A percentile compares a stretch with the other conserved stretches of the same genome.
Conservation (phyloP, 2,888 invertebrate species). For the Arctia plantaginis region DNA sequence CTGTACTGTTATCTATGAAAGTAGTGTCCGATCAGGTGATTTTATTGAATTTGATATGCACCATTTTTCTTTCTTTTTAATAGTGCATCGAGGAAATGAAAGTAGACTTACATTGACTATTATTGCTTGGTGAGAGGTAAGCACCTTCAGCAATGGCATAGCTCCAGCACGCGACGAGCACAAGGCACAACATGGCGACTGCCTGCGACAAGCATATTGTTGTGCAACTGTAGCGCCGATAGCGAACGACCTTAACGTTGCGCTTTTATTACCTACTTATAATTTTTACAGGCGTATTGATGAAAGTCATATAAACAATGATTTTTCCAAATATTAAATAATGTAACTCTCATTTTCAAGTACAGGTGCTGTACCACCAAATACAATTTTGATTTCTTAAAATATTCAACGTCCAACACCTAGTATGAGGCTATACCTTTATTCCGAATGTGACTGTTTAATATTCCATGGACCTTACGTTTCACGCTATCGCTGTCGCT, state of each 20-base stretch:
- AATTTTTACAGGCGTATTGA: neutral
- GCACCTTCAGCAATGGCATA: neutral
- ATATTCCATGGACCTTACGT: neutral
- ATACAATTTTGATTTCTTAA: too few relatives aligned
- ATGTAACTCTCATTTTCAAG: neutral
- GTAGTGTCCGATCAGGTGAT: neutral
- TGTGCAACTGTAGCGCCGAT: constrained; percentile 5
- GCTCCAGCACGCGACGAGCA: neutral
- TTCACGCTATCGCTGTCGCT: neutral
- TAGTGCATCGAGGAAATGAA: neutral
- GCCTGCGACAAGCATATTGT: neutral
- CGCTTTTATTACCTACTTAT: neutral
- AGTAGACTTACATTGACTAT: constrained; percentile 1
- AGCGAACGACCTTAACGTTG: neutral
- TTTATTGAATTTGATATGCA: too few relatives aligned
- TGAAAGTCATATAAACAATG: neutral
- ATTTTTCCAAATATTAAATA: neutral
- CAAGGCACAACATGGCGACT: constrained; percentile 9
- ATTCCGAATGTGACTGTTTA: neutral
- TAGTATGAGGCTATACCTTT: too few relatives aligned
- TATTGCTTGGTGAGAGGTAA: neutral
- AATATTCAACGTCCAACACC: too few relatives aligned
- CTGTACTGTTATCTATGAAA: neutral
- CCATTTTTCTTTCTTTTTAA: neutral
- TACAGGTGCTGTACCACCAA: neutral